phyloP scores from a whole-genome alignment of 2,113 vertebrate genomes.

The Gallinago jamesoni region DNA sequence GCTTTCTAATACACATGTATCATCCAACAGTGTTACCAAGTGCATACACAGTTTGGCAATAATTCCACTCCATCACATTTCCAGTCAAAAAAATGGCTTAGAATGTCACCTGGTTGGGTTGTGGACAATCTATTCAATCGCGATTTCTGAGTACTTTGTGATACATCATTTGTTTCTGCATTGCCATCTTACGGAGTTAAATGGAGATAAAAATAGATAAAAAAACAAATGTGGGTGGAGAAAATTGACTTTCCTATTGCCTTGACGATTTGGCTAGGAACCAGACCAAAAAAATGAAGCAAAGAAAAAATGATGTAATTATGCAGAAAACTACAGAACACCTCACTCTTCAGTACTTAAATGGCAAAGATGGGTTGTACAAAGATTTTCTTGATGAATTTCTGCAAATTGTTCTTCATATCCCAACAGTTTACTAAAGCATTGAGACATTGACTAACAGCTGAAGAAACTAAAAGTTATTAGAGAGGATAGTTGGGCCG shows the following conservation, averaged over 20 bases:
- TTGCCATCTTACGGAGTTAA: background rate
- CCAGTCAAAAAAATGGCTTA: background rate
- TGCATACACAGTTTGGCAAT: background rate
- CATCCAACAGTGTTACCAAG: background rate
- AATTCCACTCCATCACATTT: background rate
- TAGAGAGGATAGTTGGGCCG: background rate
- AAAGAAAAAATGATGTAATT: background rate
- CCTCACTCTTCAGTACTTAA: background rate
- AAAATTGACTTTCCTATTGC: background rate
- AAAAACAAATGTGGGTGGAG: background rate
- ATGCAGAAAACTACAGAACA: background rate
- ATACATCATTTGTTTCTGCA: background rate
- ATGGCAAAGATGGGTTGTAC: background rate
- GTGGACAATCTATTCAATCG: background rate
- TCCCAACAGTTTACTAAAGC: background rate
- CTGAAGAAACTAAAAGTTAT: background rate
- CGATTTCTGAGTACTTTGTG: background rate
- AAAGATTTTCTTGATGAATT: background rate
- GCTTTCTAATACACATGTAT: conserved; percentile 13
- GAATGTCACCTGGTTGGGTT: background rate
- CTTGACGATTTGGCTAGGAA: background rate
- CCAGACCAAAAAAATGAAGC: background rate
- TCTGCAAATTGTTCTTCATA: background rate
- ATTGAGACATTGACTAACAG: background rate
- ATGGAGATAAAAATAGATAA: background rate